Conservation (phyloP, 2,113 vertebrate genomes). For the Anas platyrhynchos region DNA sequence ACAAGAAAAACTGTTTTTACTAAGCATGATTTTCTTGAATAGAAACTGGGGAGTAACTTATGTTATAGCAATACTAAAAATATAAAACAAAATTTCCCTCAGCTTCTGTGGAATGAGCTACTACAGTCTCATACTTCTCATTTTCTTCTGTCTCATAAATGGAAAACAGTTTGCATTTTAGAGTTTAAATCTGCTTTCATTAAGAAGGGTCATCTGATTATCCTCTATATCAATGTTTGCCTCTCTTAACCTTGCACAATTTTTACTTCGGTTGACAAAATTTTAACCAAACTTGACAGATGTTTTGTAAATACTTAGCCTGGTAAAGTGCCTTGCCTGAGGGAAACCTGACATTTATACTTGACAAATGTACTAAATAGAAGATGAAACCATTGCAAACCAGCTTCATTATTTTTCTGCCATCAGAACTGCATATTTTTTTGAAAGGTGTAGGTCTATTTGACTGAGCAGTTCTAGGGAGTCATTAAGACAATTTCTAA, state of each 20-base stretch:
- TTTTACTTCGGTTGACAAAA: constrained; percentile 26
- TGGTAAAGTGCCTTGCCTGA: constrained; percentile 26
- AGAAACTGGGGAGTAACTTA: neutral
- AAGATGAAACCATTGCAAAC: neutral
- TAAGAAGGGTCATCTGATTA: neutral
- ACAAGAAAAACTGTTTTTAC: neutral
- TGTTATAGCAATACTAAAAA: neutral
- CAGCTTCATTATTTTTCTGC: neutral
- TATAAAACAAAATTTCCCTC: neutral
- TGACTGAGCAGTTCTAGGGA: neutral
- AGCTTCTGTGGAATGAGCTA: neutral
- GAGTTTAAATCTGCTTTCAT: neutral
- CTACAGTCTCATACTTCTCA: neutral
- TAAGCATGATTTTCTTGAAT: neutral
- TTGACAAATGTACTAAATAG: neutral
- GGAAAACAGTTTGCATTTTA: neutral
- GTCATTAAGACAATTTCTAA: neutral
- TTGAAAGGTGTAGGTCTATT: neutral
- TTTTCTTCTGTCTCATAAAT: neutral
- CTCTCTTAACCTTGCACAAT: neutral
- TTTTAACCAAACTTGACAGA: constrained; percentile 35
- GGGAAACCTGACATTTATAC: neutral
- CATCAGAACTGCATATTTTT: neutral
- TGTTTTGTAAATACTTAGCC: constrained; percentile 39
- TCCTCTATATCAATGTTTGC: neutral